phyloP scores from a whole-genome alignment of 2,888 invertebrate genomes.

The Ctenicera cuprea region DNA sequence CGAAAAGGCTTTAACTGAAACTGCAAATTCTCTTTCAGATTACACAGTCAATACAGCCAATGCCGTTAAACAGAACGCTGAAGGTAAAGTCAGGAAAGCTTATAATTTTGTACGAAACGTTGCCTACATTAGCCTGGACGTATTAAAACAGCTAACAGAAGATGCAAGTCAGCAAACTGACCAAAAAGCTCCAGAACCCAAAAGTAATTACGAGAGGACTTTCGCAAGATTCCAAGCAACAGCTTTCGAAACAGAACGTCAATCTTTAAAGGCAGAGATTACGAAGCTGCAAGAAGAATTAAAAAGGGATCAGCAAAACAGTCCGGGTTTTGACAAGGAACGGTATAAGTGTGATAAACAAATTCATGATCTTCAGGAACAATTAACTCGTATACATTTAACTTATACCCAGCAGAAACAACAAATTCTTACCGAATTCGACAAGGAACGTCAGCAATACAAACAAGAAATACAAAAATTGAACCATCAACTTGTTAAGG shows the following conservation, averaged over 20 bases:
- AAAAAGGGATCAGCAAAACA: constrained; percentile 10
- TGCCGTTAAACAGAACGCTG: constrained; percentile 1
- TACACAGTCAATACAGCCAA: not conserved
- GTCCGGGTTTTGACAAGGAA: constrained; percentile 13
- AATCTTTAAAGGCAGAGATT: constrained; percentile 11
- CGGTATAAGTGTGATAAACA: constrained; percentile 37
- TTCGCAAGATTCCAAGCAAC: constrained; percentile 30
- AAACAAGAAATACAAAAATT: constrained; percentile 28
- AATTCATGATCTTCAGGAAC: constrained; percentile 40
- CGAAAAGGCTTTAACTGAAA: constrained; percentile 16
- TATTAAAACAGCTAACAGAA: constrained; percentile 7
- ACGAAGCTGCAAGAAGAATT: constrained; percentile 22
- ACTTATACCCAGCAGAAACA: constrained; percentile 32
- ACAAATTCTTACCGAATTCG: constrained; percentile 21
- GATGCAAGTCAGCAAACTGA: not conserved
- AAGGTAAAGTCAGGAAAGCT: not conserved
- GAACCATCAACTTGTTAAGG: constrained; percentile 3
- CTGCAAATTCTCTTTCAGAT: constrained; percentile 16
- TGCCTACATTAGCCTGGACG: not conserved
- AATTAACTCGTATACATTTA: constrained; percentile 20
- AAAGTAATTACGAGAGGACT: constrained; percentile 27
- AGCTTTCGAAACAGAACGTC: constrained; percentile 36
- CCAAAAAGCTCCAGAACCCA: not conserved
- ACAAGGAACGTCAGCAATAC: constrained; percentile 34
- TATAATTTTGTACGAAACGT: constrained; percentile 6